These are phyloP conservation scores for Trichopria drosophilae DNA, from an alignment of 2,888 invertebrate species.

Conservation along the genomic window DNA sequence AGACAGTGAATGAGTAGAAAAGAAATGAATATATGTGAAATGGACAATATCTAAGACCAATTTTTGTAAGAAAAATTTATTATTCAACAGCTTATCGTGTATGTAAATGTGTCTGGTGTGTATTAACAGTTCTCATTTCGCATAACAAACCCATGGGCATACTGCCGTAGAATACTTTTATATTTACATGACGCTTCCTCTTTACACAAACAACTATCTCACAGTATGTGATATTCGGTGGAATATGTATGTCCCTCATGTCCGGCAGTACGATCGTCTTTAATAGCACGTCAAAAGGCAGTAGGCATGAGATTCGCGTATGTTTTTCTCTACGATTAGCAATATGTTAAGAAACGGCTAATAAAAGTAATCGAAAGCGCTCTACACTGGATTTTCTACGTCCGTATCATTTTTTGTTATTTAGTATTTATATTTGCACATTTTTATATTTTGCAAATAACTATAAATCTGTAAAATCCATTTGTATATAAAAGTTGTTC, in stretches of 20 bases:
- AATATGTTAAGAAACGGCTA: too few relatives aligned
- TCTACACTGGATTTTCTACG: too few relatives aligned
- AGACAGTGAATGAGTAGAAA: slow-evolving; percentile 7
- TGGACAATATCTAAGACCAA: slow-evolving; percentile 49
- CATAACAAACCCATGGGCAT: slow-evolving; percentile 57
- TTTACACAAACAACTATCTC: slow-evolving; percentile 46
- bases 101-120: slow-evolving; percentile 34
- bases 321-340: slow-evolving; percentile 5
- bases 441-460: too few relatives aligned
- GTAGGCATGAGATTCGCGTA: slow-evolving; percentile 25
- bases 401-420: too few relatives aligned
- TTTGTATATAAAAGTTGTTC: too few relatives aligned
- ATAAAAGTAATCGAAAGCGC: too few relatives aligned
- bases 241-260: slow-evolving; percentile 41
- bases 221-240: slow-evolving; percentile 51
- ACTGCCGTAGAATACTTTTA: slow-evolving; percentile 48
- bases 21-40: slow-evolving; percentile 15
- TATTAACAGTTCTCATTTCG: slow-evolving; percentile 48
- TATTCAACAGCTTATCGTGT: slow-evolving; percentile 51
- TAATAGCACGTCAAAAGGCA: slow-evolving; percentile 36
- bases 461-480: too few relatives aligned
- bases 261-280: slow-evolving; percentile 50
- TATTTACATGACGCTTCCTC: slow-evolving; percentile 47
- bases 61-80: slow-evolving; percentile 57
- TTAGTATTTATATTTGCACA: too few relatives aligned